These are phyloP conservation scores for Anastrepha obliqua DNA, from an alignment of 1,140 invertebrate species.

Conservation along the genomic window DNA sequence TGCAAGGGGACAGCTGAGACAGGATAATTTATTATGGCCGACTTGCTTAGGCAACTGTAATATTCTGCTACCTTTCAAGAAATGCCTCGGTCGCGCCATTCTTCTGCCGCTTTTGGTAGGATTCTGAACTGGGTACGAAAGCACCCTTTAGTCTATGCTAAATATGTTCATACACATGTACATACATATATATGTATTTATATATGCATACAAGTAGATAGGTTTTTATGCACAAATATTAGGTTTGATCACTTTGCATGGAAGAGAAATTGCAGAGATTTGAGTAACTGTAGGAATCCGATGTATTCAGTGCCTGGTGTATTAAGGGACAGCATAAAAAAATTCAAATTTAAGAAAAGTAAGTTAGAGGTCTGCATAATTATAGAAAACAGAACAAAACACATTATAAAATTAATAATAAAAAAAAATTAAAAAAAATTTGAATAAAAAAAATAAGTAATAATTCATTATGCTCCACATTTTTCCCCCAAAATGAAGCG, in stretches of 20 bases:
- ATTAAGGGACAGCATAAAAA: no score
- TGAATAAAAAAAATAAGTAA: no score
- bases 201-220: not conserved
- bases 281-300: no score
- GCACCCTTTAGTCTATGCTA: not conserved
- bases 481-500: no score
- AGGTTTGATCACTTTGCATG: not conserved
- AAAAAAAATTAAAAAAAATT: no score
- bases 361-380: no score
- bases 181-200: not conserved
- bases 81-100: not conserved
- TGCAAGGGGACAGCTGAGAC: slow-evolving; percentile 3
- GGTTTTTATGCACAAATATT: not conserved
- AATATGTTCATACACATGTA: not conserved
- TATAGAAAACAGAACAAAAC: no score
- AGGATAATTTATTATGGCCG: slow-evolving; percentile 37
- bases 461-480: no score
- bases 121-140: not conserved
- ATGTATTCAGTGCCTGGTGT: no score
- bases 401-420: no score
- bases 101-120: not conserved
- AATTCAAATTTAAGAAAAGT: no score
- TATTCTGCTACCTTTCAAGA: not conserved
- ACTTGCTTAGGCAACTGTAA: slow-evolving; percentile 9
- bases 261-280: no score